Percentiles rank a stretch among this genome's conserved stretches.
Conservation (phyloP, 2,888 invertebrate species). For the Pyralis farinalis region DNA sequence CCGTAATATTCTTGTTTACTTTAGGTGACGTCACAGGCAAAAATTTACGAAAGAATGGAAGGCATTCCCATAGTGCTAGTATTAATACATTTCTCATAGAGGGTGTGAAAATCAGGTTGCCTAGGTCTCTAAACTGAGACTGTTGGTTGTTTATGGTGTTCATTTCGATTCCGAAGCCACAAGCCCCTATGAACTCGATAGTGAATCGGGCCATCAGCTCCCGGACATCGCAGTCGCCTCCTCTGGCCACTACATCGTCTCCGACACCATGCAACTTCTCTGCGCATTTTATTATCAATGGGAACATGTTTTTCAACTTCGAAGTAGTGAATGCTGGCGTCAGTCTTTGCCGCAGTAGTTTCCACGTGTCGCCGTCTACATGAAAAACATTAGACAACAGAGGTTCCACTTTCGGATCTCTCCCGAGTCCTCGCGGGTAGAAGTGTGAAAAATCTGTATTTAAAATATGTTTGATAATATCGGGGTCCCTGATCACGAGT, state of each 20-base stretch:
- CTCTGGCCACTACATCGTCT: constrained; percentile 25
- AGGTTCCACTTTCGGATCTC: constrained; percentile 39
- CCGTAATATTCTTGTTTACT: constrained; percentile 23
- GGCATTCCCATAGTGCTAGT: constrained; percentile 33
- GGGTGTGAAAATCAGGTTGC: constrained; percentile 34
- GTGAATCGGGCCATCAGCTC: constrained; percentile 54
- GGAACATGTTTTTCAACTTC: constrained; percentile 61
- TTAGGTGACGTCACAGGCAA: constrained; percentile 21
- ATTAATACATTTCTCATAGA: constrained; percentile 22
- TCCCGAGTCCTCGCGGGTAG: constrained; percentile 41
- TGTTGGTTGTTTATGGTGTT: constrained; percentile 45
- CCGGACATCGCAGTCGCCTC: constrained; percentile 37
- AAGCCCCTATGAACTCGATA: constrained; percentile 52
- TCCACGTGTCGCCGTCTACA: constrained; percentile 57
- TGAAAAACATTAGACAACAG: constrained; percentile 44
- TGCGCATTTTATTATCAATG: constrained; percentile 51
- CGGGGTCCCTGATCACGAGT: constrained; percentile 49
- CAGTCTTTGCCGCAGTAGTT: constrained; percentile 49
- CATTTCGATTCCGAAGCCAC: constrained; percentile 50
- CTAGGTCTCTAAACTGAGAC: constrained; percentile 40
- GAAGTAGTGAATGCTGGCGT: constrained; percentile 59
- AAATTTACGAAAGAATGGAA: constrained; percentile 35
- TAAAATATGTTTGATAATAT: constrained; percentile 42
- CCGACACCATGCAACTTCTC: constrained; percentile 41
- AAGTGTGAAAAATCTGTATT: constrained; percentile 48